Percentiles rank a stretch among this genome's conserved stretches.
Conservation (phyloP, 1,140 invertebrate species). For the Drosophila littoralis region DNA sequence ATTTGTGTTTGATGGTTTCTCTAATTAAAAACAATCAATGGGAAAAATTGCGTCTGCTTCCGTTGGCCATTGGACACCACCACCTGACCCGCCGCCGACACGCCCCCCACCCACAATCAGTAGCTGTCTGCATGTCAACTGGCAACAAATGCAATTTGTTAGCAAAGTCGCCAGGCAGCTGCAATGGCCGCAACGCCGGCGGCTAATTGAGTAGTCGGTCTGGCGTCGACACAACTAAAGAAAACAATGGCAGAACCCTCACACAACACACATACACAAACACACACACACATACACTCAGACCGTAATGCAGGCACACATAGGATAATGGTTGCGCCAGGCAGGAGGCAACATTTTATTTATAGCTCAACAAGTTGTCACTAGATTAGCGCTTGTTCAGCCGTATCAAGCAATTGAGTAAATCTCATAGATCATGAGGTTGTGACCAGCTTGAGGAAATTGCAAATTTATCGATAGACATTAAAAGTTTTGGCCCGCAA, state of each 20-base stretch:
- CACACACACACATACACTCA: conserved; percentile 3
- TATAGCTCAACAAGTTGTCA: conserved; percentile 80
- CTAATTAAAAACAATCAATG: conserved; percentile 82
- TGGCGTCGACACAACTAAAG: conserved; percentile 36
- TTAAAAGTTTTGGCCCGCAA: conserved; percentile 68
- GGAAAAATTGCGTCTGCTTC: conserved; percentile 72
- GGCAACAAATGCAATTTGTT: conserved; percentile 76
- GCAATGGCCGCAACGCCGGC: conserved; percentile 58
- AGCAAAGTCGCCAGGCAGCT: conserved; percentile 56
- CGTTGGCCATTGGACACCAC: conserved; percentile 18
- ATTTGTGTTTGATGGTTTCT: conserved; percentile 78
- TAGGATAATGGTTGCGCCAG: conserved; percentile 8
- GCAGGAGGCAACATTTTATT: conserved; percentile 49
- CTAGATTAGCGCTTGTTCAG: conserved; percentile 56
- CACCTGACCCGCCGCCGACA: not conserved
- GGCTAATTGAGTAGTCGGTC: conserved; percentile 62
- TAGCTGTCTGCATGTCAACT: conserved; percentile 53
- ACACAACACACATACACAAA: not conserved
- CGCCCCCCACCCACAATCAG: not conserved
- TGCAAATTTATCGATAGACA: conserved; percentile 70
- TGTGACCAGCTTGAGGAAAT: conserved; percentile 43
- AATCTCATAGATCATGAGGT: conserved; percentile 28
- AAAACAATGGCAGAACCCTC: conserved; percentile 13
- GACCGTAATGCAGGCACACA: not conserved
- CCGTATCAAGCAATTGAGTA: conserved; percentile 18